These are phyloP conservation scores for Actenoides lindsayi DNA, from an alignment of 2,113 vertebrate genomes.

Conservation along the genomic window DNA sequence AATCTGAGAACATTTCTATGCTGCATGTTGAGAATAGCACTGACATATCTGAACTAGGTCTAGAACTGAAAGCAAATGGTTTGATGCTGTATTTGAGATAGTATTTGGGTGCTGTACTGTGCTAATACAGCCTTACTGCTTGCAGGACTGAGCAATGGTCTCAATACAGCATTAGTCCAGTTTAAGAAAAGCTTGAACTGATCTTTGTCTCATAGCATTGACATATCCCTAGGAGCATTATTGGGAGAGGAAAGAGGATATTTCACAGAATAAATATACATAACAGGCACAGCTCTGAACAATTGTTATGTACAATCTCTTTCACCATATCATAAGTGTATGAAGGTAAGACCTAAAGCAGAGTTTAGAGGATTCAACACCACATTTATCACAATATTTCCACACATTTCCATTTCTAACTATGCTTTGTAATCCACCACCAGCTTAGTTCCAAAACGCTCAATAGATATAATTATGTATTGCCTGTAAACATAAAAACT, in stretches of 20 bases:
- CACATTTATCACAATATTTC: neutral
- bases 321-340: neutral
- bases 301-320: neutral
- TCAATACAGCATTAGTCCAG: neutral
- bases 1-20: neutral
- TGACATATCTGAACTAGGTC: neutral
- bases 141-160: neutral
- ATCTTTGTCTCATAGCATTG: neutral
- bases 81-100: neutral
- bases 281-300: neutral
- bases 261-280: neutral
- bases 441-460: neutral
- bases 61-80: neutral
- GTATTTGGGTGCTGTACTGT: neutral
- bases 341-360: neutral
- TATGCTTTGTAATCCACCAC: neutral
- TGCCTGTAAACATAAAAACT: neutral
- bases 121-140: neutral
- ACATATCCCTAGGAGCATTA: neutral
- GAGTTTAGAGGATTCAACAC: neutral
- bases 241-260: neutral
- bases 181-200: neutral
- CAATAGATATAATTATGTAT: neutral
- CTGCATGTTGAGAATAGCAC: neutral
- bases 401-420: neutral